Evolutionary conservation across 37 sponge, comb jelly and placozoan species (phyloP).

Genomic region (Oopsacas minuta): DNA sequence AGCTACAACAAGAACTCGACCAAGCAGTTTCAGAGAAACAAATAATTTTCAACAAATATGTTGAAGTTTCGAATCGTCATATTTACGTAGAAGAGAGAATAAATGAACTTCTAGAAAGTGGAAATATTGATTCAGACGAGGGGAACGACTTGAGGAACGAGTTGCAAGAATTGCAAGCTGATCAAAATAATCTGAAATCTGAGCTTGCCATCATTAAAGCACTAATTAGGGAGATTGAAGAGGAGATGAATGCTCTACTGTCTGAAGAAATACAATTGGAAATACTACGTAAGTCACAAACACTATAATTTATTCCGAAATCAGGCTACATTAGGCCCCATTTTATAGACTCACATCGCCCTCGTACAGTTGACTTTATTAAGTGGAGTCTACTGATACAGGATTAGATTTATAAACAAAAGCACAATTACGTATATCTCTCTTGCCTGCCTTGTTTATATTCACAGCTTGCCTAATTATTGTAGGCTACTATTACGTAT

Average conservation of each 20-base stretch:
- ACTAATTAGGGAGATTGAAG: background rate
- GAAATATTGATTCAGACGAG: background rate
- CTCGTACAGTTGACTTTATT: too few relatives aligned
- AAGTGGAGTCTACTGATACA: too few relatives aligned
- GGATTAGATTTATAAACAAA: too few relatives aligned
- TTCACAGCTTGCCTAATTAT: too few relatives aligned
- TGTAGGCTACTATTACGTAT: too few relatives aligned
- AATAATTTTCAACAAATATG: background rate
- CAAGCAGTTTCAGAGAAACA: background rate
- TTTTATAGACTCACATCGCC: background rate
- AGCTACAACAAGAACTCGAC: background rate
- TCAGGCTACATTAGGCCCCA: background rate
- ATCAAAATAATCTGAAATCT: background rate
- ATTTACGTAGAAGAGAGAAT: background rate
- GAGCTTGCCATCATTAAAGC: background rate
- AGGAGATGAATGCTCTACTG: background rate
- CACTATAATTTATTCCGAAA: background rate
- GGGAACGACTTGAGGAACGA: background rate
- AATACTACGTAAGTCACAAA: background rate
- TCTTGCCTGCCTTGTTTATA: too few relatives aligned
- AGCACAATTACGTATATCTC: too few relatives aligned
- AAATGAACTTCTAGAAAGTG: background rate
- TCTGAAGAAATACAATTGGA: background rate
- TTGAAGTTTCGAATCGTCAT: background rate
- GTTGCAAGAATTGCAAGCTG: background rate